These are phyloP conservation scores for Notarius lentiginosus DNA, from an alignment of 2,113 vertebrate genomes.

Conservation along the genomic window DNA sequence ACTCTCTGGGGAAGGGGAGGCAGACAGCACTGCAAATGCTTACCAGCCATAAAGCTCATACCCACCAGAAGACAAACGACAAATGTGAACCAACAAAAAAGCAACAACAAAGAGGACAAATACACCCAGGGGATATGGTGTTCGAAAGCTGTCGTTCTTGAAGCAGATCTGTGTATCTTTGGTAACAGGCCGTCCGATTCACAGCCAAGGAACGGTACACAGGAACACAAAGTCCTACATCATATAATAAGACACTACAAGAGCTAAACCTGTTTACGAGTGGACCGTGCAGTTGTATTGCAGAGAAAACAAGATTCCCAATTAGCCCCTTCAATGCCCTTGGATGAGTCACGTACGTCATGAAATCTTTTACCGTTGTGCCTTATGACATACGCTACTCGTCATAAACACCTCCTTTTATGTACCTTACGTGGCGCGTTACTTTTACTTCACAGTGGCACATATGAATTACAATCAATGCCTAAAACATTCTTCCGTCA, in stretches of 20 bases:
- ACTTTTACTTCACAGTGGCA: no score
- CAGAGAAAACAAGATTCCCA: neutral
- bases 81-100: neutral
- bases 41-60: constrained; percentile 6
- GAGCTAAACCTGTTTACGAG: neutral
- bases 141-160: neutral
- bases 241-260: neutral
- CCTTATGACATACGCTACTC: no score
- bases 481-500: no score
- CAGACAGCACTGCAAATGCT: constrained; percentile 16
- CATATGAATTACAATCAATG: no score
- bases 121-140: neutral
- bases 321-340: no score
- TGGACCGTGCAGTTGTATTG: neutral
- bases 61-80: neutral
- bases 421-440: no score
- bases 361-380: no score
- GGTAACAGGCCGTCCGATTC: neutral
- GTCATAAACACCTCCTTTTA: no score
- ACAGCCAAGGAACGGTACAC: neutral
- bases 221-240: neutral
- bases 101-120: neutral
- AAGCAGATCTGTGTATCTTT: neutral
- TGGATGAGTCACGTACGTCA: no score
- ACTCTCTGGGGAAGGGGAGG: constrained; percentile 5